Evolutionary conservation across 2,113 vertebrate genomes (phyloP).

Genomic region (Ammodytes dubius): DNA sequence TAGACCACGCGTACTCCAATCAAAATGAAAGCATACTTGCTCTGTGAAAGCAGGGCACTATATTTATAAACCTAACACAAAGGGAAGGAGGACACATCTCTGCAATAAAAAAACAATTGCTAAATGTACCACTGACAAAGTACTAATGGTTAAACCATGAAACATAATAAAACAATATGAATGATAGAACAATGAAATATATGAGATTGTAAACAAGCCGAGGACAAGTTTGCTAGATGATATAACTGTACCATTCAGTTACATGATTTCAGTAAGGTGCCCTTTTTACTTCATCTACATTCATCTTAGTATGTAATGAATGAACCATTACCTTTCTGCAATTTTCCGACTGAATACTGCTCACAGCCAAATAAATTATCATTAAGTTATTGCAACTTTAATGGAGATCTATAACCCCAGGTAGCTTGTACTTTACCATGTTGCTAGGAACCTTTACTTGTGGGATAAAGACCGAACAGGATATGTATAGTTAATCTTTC

Average conservation of each 20-base stretch:
- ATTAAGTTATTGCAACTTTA: not conserved
- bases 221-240: not conserved
- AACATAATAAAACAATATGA: not conserved
- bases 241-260: not conserved
- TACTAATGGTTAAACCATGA: not conserved
- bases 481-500: not conserved
- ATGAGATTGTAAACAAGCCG: not conserved
- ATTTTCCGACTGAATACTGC: conserved; percentile 6
- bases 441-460: not conserved
- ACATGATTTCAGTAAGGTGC: not conserved
- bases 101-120: not conserved
- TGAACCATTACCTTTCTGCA: not conserved
- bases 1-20: conserved; percentile 27
- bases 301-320: not conserved
- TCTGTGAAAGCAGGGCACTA: conserved; percentile 34
- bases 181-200: not conserved
- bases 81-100: not conserved
- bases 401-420: not conserved
- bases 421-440: not conserved
- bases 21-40: conserved; percentile 44
- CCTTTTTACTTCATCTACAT: not conserved
- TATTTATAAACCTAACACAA: conserved; percentile 35
- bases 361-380: not conserved
- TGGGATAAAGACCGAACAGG: not conserved
- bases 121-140: not conserved